Base-by-base conservation (phyloP, 2,888 invertebrate genomes). In the Agrotis puta region DNA sequence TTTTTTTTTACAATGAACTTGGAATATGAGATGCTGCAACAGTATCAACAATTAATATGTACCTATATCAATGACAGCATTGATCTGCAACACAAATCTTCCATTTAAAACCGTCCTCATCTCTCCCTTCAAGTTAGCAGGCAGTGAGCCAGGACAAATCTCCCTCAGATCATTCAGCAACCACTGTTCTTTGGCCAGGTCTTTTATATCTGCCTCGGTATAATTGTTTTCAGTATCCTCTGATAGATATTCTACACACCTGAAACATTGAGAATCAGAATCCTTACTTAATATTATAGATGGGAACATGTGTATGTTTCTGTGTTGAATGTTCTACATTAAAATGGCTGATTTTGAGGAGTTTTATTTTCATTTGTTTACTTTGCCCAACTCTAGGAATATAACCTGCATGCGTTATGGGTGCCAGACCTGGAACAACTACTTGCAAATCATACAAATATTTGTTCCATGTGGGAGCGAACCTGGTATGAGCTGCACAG, bases 141-240 rank as follows among this genome's bases (percentile, higher is more conserved):
- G 98, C 54, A 98, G 89, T 61, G 96, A 97, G 0, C 97, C 96
- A 0, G 96, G 96, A 77, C 97, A 97, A 59, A 97, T 96, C 20
- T 97, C 97, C 67, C 97, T 94, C 61, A 98, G 90, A 89, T 98
- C 97, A 81, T 97, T 95, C 6, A 97, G 89, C 58, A 97, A 89
- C 98, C 97, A 98, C 87, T 98, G 98, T 70, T 97, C 96, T 81
- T 95, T 97, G 0, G 97, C 97, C 87, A 96, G 96, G 64, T 91
- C 90, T 83, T 97, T 93, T 66, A 97, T 92, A 33, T 97, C 95
- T n/a, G 92, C 87, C 72, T 94, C 88, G 27, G 91, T 93, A 64
- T 94, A 94, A 75, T 91, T 92, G 54, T 88, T 88, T 20, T 92
- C 88, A 77, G 88, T 89, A 76, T 96, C 95, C 78, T 93, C 93